Base-by-base conservation (phyloP, 2,797 vertebrate species). In the Craterocephalus amniculus region DNA sequence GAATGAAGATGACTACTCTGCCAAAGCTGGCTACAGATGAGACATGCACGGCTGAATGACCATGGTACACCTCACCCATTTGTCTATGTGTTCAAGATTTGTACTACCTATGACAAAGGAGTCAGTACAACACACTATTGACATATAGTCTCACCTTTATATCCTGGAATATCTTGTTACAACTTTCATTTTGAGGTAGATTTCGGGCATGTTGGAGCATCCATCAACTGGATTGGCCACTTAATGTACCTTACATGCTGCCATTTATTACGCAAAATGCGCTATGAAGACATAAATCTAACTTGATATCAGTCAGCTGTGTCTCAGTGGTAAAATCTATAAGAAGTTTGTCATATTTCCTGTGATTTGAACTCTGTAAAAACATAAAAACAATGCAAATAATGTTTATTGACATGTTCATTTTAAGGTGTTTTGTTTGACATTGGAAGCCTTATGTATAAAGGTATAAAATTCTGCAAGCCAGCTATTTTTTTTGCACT, bases 1-100 rank as follows among this genome's bases (percentile, higher is more conserved):
- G 92, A 95, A 94, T 93, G 92, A 94, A 95, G 94, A 94, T 94
- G 93, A 94, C 93, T 94, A 88, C 91, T 92, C 93, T 94, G 93
- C 93, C 94, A 95, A 91, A 90, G 89, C 91, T 92, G 88, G 93
- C 91, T 94, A 94, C 93, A 93, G 92, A 94, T 94, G 93, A 95
- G 91, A 92, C 92, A 91, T 91, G 87, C 91, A 94, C 88, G 92
- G 92, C 92, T 94, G 92, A 92, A 83, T 89, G 93, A 91, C 88
- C 89, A 88, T 91, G 85, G 79, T 85, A 78, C 90, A 93, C 88
- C 90, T 93, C 89, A 88, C 80, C 91, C 92, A 93, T 93, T 93
- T 94, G 92, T 93, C 93, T 93, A 92, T 90, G 91, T 93, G 92
- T 89, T 93, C 91, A 91, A 93, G 93, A 91, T 91, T 93, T 90